Evolutionary conservation across 2,888 invertebrate genomes (phyloP).

Genomic region (Ophioninae sp.): DNA sequence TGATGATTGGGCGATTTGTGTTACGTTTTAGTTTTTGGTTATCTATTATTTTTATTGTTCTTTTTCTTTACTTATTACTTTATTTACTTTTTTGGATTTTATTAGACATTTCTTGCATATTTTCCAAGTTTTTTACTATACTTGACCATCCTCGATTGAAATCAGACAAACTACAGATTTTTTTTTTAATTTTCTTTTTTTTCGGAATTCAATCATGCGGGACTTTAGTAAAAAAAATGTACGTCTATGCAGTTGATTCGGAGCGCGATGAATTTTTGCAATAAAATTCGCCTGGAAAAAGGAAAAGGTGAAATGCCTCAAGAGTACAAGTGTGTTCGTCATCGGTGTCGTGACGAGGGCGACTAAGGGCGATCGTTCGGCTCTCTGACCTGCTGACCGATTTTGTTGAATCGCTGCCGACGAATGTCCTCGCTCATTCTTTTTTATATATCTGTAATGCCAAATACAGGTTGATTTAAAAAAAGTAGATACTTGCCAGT

Average conservation of each 20-base stretch:
- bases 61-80: not conserved
- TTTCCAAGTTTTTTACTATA: too few relatives aligned
- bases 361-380: conserved; percentile 51
- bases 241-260: not conserved
- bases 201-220: not conserved
- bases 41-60: not conserved
- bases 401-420: conserved; percentile 65
- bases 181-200: not conserved
- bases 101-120: not conserved
- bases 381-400: conserved; percentile 73
- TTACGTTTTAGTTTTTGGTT: not conserved
- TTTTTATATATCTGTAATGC: not conserved
- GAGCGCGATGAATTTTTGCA: not conserved
- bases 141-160: too few relatives aligned
- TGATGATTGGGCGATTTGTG: not conserved
- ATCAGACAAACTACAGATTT: not conserved
- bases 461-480: not conserved
- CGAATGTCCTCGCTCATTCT: conserved; percentile 63
- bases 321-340: not conserved
- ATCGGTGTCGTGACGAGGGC: conserved; percentile 27
- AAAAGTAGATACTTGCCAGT: not conserved
- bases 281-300: not conserved
- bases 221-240: not conserved
- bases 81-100: not conserved
- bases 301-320: not conserved